phyloP scores from a whole-genome alignment of 2,888 invertebrate genomes.

The Zelleria hepariella region DNA sequence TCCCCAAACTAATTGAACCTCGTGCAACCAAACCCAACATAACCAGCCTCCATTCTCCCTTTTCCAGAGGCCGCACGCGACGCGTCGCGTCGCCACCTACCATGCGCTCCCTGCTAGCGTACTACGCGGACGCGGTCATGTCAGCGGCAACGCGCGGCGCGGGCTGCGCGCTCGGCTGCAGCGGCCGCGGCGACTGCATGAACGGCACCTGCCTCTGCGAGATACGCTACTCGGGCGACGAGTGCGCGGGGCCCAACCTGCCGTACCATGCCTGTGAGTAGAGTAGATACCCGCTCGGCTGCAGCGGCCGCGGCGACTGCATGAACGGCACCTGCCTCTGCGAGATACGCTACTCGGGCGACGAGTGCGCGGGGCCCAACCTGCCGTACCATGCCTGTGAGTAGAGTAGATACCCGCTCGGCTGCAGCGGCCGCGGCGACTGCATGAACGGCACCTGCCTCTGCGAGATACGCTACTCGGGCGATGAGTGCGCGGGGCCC shows the following conservation, averaged over 20 bases:
- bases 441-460: slow-evolving; percentile 93
- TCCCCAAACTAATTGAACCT: no score
- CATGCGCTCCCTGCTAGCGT: slow-evolving; percentile 64
- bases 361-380: slow-evolving; percentile 86
- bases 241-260: slow-evolving; percentile 86
- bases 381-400: slow-evolving; percentile 80
- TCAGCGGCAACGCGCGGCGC: slow-evolving; percentile 42
- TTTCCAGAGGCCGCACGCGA: background rate
- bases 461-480: slow-evolving; percentile 90
- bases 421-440: slow-evolving; percentile 92
- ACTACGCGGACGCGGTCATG: slow-evolving; percentile 65
- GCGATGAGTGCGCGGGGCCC: slow-evolving; percentile 85
- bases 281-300: slow-evolving; percentile 65
- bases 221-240: slow-evolving; percentile 87
- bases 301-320: slow-evolving; percentile 91
- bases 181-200: slow-evolving; percentile 91
- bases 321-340: slow-evolving; percentile 92
- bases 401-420: slow-evolving; percentile 68
- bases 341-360: slow-evolving; percentile 89
- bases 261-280: slow-evolving; percentile 77
- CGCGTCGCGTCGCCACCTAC: slow-evolving; percentile 34
- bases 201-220: slow-evolving; percentile 94
- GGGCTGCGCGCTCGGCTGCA: slow-evolving; percentile 83
- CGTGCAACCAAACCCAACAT: no score
- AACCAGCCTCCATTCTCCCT: background rate